Percentiles rank a stretch among this genome's conserved stretches.
Conservation (phyloP, 2,888 invertebrate genomes). For the Sinopyrophorus schimmeli region DNA sequence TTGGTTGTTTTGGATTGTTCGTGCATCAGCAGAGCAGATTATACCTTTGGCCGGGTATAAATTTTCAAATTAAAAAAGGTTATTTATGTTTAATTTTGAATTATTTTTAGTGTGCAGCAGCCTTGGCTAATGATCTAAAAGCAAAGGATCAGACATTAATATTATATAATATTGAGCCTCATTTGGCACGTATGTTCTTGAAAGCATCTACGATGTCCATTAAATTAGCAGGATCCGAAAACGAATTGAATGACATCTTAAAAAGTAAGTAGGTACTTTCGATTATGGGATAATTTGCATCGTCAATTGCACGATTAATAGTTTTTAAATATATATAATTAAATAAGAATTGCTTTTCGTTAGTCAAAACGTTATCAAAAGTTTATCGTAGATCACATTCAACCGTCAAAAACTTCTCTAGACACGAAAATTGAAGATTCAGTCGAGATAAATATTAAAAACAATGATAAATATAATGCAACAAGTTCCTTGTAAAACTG, state of each 20-base stretch:
- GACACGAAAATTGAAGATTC: too few relatives aligned
- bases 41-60: conserved; percentile 68
- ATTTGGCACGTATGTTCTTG: conserved; percentile 23
- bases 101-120: conserved; percentile 44
- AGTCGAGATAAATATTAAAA: too few relatives aligned
- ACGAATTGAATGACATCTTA: conserved; percentile 1
- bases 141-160: conserved; percentile 40
- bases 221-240: conserved; percentile 2
- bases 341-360: too few relatives aligned
- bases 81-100: background rate
- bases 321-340: too few relatives aligned
- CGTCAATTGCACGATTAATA: too few relatives aligned
- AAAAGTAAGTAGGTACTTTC: conserved; percentile 1
- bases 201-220: conserved; percentile 11
- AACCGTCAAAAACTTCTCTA: too few relatives aligned
- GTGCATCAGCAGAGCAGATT: conserved; percentile 66
- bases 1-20: conserved; percentile 66
- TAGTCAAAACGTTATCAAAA: too few relatives aligned
- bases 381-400: too few relatives aligned
- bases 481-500: too few relatives aligned
- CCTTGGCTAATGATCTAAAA: conserved; percentile 42
- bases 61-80: background rate
- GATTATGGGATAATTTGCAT: too few relatives aligned
- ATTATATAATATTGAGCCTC: conserved; percentile 36
- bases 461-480: too few relatives aligned